phyloP scores from a whole-genome alignment of 2,797 vertebrate species.

The Paguma larvata region DNA sequence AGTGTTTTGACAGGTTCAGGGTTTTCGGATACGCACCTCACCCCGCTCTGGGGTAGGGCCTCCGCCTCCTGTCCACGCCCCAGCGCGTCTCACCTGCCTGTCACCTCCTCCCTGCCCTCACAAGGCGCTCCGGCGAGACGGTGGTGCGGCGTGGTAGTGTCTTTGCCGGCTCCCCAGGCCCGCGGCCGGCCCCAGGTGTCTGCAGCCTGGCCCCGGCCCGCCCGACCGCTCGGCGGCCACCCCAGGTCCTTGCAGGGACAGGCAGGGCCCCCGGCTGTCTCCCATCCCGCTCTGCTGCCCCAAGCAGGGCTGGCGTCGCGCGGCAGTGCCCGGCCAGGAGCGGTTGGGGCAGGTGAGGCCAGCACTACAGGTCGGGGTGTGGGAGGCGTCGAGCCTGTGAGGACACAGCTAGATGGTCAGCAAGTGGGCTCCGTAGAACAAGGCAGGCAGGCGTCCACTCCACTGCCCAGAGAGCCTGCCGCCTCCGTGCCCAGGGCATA shows the following conservation, averaged over 20 bases:
- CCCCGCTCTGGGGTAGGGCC: neutral
- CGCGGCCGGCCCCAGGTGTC: neutral
- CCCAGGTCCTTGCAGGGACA: too few species aligned
- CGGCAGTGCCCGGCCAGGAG: accelerated
- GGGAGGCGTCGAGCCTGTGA: accelerated
- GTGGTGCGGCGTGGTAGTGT: neutral
- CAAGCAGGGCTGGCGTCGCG: accelerated
- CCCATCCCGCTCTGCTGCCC: neutral
- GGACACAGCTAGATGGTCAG: accelerated
- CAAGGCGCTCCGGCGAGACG: accelerated
- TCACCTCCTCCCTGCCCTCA: neutral
- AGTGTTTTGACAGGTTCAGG: neutral
- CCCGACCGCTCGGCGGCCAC: accelerated
- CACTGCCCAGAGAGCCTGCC: neutral
- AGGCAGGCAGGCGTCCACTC: neutral
- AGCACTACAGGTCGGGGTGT: accelerated
- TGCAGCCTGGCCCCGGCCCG: neutral
- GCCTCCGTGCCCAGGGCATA: too few species aligned
- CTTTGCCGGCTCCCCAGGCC: too few species aligned
- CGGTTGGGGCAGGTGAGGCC: neutral
- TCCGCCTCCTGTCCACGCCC: accelerated
- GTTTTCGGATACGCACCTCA: neutral
- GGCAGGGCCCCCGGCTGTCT: neutral
- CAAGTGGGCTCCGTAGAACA: accelerated
- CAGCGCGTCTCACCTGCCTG: accelerated